These are phyloP conservation scores for Amphiprion clarkii DNA, from an alignment of 2,797 vertebrate genomes.

Conservation along the genomic window DNA sequence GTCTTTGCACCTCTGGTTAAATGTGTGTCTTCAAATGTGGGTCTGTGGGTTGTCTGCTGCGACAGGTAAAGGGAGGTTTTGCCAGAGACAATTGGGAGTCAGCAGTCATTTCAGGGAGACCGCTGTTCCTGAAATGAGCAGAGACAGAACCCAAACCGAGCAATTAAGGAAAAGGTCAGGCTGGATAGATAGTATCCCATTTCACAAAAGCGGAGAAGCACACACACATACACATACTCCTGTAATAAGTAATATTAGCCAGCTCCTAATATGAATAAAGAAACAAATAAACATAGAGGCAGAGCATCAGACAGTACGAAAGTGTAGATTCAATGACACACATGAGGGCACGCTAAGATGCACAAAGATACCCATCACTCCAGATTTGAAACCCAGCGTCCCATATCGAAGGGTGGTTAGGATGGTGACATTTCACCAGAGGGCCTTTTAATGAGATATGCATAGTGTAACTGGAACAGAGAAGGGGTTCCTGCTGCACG, in stretches of 20 bases:
- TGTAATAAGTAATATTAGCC: constrained; percentile 40
- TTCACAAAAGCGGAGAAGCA: constrained; percentile 49
- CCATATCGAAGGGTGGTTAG: constrained; percentile 55
- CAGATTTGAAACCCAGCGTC: constrained; percentile 60
- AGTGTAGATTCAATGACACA: constrained; percentile 21
- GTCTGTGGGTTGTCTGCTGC: constrained; percentile 49
- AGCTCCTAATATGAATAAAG: constrained; percentile 16
- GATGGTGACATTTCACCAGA: constrained; percentile 71
- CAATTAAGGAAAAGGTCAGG: constrained; percentile 84
- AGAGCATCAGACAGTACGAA: constrained; percentile 12
- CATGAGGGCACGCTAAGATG: constrained; percentile 20
- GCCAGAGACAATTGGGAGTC: constrained; percentile 77
- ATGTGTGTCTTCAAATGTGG: constrained; percentile 38
- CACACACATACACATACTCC: constrained; percentile 5
- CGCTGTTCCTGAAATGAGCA: constrained; percentile 70
- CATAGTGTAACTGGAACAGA: constrained; percentile 46
- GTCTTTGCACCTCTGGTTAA: constrained; percentile 31
- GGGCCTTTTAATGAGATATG: constrained; percentile 68
- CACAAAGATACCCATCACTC: constrained; percentile 43
- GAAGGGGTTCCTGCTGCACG: constrained; percentile 27
- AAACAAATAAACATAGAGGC: background rate
- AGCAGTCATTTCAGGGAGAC: constrained; percentile 71
- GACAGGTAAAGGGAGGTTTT: constrained; percentile 67
- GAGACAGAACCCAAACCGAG: constrained; percentile 75
- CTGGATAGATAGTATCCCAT: constrained; percentile 76